These are phyloP conservation scores for Gracilinanus agilis DNA, from an alignment of 2,113 vertebrate species.

Conservation along the genomic window DNA sequence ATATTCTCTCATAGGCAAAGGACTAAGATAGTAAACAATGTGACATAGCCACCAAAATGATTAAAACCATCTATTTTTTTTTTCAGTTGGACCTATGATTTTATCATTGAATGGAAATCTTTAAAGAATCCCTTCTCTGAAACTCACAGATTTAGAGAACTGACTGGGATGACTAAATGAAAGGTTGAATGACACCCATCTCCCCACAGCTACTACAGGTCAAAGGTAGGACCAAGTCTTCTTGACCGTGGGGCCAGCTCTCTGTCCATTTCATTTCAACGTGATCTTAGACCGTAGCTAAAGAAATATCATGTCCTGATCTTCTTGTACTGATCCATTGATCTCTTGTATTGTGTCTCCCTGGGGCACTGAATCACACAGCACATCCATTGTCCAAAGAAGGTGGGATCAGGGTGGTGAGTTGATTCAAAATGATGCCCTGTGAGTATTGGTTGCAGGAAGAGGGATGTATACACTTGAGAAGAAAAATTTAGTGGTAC, in stretches of 20 bases:
- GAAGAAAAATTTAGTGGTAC: background rate
- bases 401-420: background rate
- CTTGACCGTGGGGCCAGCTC: background rate
- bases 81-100: background rate
- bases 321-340: background rate
- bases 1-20: background rate
- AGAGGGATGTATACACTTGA: background rate
- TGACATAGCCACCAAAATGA: background rate
- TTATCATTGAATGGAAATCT: background rate
- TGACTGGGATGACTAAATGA: background rate
- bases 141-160: background rate
- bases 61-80: background rate
- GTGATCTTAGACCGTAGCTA: background rate
- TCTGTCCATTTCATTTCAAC: background rate
- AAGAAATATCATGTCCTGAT: background rate
- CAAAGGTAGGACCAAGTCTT: background rate
- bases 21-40: background rate
- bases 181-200: background rate
- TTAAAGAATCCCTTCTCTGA: background rate
- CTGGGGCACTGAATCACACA: background rate
- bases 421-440: background rate
- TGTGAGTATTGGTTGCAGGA: background rate
- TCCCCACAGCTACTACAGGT: fast-evolving
- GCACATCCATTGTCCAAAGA: background rate
- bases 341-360: background rate